phyloP scores from a whole-genome alignment of 2,113 vertebrate species.

The Cairina moschata region DNA sequence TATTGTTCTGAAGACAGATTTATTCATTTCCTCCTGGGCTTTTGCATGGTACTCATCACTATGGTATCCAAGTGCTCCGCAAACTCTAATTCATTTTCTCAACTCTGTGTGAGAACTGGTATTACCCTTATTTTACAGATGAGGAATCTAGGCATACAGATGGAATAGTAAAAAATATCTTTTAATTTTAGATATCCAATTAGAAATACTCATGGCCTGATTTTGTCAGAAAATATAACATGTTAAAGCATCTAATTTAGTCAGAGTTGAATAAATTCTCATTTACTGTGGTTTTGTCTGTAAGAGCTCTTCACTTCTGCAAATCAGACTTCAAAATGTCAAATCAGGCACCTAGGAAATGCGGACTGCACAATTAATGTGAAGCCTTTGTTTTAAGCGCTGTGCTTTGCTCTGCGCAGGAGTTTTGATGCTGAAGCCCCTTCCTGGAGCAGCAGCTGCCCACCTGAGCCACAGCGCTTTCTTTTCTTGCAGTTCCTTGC shows the following conservation, averaged over 20 bases:
- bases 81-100: slow-evolving; percentile 38
- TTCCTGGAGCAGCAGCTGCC: background rate
- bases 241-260: background rate
- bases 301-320: background rate
- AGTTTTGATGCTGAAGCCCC: background rate
- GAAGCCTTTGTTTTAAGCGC: background rate
- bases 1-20: slow-evolving; percentile 59
- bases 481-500: rapidly evolving
- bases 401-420: background rate
- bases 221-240: slow-evolving; percentile 24
- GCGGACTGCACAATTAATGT: background rate
- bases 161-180: background rate
- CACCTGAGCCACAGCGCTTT: rapidly evolving
- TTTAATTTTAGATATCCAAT: slow-evolving; percentile 19
- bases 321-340: background rate
- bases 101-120: background rate
- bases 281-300: background rate
- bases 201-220: slow-evolving; percentile 9
- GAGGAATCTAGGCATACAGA: background rate
- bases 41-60: slow-evolving; percentile 37
- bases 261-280: background rate
- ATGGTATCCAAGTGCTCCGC: slow-evolving; percentile 40
- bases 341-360: background rate
- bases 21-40: slow-evolving; percentile 57
- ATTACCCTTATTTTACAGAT: slow-evolving; percentile 17